Evolutionary conservation across 2,797 vertebrate species (phyloP).

Genomic region (Furcifer pardalis): DNA sequence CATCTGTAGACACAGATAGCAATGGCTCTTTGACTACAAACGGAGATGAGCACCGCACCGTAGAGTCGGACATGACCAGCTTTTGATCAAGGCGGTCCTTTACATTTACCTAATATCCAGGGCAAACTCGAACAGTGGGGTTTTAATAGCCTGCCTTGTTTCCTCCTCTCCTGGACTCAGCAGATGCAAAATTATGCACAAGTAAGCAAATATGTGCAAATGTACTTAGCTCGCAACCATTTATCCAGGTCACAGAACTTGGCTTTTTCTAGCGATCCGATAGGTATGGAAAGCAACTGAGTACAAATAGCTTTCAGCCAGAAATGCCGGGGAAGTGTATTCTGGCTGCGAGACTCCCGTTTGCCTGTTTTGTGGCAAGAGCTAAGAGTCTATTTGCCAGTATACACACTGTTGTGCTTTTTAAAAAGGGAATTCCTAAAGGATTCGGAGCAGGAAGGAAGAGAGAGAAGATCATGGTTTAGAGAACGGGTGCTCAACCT

Average conservation of each 20-base stretch:
- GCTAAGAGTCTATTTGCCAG: neutral
- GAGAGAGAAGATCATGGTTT: neutral
- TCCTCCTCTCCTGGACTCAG: neutral
- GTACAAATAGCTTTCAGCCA: neutral
- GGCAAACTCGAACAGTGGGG: neutral
- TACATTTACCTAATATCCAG: no score
- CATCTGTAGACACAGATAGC: no score
- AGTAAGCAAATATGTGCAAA: constrained; percentile 16
- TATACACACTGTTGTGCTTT: neutral
- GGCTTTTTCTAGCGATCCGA: neutral
- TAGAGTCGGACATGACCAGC: no score
- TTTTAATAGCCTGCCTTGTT: no score
- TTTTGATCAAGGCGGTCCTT: no score
- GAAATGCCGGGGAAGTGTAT: neutral
- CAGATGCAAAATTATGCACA: neutral
- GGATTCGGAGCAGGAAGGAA: neutral
- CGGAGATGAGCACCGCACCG: no score
- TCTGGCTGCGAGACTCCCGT: neutral
- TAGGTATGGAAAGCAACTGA: no score
- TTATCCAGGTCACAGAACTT: neutral
- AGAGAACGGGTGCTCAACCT: no score
- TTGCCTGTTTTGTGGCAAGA: neutral
- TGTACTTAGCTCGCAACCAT: neutral
- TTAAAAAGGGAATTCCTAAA: neutral
- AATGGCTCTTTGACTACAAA: no score